Evolutionary conservation across 1,140 invertebrate species (phyloP), one percentile per base, ranked within the genome.

Genomic region (Spodoptera frugiperda): DNA sequence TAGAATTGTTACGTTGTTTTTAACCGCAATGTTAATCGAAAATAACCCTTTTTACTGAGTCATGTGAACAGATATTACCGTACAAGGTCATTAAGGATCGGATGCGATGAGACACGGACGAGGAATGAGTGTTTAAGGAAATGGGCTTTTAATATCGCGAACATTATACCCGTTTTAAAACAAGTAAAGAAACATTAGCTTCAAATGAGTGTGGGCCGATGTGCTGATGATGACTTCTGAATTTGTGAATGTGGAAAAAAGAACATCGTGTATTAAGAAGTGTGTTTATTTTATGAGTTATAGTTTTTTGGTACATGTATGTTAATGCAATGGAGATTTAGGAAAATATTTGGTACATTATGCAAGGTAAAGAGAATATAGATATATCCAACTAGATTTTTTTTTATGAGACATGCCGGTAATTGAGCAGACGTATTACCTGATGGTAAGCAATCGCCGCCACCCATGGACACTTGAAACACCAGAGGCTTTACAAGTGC

Each of bases 131-230:
- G 44, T 48, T 57, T 54, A 67, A 73, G 78, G 68, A 77, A 77
- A 80, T 80, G 59, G 51, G 57, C 44, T 79, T 79, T 79, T 79
- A 76, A 76, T 76, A 67, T 55, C 25, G 51, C 61, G 33, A 55
- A 21, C 59, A 75, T 53, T 51, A 63, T 63, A 63, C 54, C 53
- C 25, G 33, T 71, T 71, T 68, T 71, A 55, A 71, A 55, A 71
- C 17, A 71, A 51, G 68, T 71, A 71, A 71, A 71, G 68, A 55
- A 57, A 71, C 68, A 44, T 71, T 71, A 55, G 17, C 51, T 71
- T 30, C 44, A 55, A 71, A 73, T 73, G 54, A 73, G 19, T 73
- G 55, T 59, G 54, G 55, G 46, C 17, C 46, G 49, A 19, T 59
- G 54, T 53, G 65, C 48, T 21, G 25, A 61, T 73, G 44, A 73